These are phyloP conservation scores for Monochamus alternatus DNA, from an alignment of 2,888 invertebrate genomes.

Conservation along the genomic window DNA sequence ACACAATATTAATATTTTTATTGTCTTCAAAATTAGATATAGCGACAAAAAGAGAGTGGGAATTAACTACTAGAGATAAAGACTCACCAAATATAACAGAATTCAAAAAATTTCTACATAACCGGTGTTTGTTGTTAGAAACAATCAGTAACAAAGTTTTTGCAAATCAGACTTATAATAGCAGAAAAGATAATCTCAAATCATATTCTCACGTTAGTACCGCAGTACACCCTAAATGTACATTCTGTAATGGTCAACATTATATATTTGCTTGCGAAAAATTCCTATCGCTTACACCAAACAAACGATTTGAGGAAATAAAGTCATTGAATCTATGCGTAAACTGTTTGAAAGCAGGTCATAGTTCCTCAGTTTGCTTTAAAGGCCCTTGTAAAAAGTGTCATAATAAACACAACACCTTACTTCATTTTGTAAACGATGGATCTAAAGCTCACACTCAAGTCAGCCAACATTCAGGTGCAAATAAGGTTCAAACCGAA, in stretches of 20 bases:
- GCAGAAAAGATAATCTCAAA: neutral
- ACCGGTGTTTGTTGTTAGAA: conserved; percentile 19
- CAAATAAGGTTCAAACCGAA: neutral
- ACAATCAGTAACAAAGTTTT: neutral
- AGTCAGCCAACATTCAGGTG: neutral
- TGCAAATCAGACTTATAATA: neutral
- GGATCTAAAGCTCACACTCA: neutral
- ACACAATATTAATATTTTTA: conserved; percentile 29
- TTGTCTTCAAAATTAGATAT: conserved; percentile 25
- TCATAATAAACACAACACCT: conserved; percentile 18
- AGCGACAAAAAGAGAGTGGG: conserved; percentile 32
- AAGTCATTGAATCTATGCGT: conserved; percentile 14
- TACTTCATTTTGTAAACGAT: conserved; percentile 1
- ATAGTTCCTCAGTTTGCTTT: conserved; percentile 16
- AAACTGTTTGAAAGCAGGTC: conserved; percentile 26
- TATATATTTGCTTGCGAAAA: conserved; percentile 1
- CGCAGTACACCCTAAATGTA: neutral
- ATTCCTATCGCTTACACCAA: neutral
- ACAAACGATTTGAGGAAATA: neutral
- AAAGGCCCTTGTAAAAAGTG: conserved; percentile 8
- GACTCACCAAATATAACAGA: neutral
- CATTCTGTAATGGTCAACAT: neutral
- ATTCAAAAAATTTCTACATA: conserved; percentile 18
- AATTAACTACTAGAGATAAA: conserved; percentile 31
- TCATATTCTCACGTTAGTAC: neutral